These are phyloP conservation scores for Hepsetus odoe DNA, from an alignment of 2,113 vertebrate species.

Conservation along the genomic window DNA sequence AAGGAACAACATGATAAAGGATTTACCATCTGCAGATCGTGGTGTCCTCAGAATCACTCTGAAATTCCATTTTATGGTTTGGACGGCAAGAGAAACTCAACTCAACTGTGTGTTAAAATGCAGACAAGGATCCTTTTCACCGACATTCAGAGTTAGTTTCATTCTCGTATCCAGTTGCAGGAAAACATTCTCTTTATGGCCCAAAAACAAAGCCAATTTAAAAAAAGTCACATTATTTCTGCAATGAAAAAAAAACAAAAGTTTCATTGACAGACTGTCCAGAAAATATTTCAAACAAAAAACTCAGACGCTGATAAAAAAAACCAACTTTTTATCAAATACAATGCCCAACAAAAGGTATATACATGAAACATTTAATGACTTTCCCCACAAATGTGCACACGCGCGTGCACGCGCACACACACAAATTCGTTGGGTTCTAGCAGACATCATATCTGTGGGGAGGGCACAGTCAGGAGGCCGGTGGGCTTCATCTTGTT, in stretches of 20 bases:
- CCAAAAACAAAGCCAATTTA: too few relatives aligned
- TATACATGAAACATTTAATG: background rate
- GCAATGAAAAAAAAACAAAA: background rate
- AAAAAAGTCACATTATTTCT: background rate
- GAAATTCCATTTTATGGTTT: too few relatives aligned
- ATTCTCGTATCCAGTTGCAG: too few relatives aligned
- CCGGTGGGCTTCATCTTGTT: conserved; percentile 97
- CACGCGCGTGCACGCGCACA: background rate
- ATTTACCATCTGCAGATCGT: too few relatives aligned
- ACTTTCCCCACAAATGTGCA: too few relatives aligned
- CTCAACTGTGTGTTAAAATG: too few relatives aligned
- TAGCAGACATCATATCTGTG: conserved; percentile 84
- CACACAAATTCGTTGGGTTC: background rate
- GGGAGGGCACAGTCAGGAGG: conserved; percentile 92
- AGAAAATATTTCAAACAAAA: background rate
- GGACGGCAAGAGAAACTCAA: too few relatives aligned
- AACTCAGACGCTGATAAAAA: background rate
- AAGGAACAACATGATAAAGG: too few relatives aligned
- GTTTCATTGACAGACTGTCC: background rate
- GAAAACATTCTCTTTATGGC: too few relatives aligned
- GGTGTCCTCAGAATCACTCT: too few relatives aligned
- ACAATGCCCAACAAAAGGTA: background rate
- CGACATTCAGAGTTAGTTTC: too few relatives aligned
- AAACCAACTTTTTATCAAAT: background rate
- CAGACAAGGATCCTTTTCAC: too few relatives aligned